phyloP scores from a whole-genome alignment of 2,113 vertebrate genomes.

The Bombycilla garrulus region DNA sequence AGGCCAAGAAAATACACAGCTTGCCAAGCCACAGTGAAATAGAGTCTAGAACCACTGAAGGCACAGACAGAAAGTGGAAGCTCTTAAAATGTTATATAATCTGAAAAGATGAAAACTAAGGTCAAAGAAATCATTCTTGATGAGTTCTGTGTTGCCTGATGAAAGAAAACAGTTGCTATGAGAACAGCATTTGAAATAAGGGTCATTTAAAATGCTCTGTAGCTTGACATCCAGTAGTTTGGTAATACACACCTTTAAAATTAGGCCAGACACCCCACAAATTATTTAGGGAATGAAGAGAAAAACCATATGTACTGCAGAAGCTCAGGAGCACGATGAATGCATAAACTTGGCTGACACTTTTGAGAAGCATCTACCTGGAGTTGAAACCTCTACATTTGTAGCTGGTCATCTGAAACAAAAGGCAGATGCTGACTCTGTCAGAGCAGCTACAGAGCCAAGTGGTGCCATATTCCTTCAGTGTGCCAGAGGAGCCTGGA shows the following conservation, averaged over 20 bases:
- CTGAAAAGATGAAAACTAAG: neutral
- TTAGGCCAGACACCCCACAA: neutral
- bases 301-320: neutral
- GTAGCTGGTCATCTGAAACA: neutral
- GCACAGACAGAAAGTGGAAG: neutral
- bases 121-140: neutral
- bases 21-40: neutral
- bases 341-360: neutral
- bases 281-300: neutral
- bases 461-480: fast-evolving
- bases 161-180: neutral
- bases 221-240: neutral
- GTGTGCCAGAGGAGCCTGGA: fast-evolving
- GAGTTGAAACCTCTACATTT: neutral
- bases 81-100: neutral
- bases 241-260: neutral
- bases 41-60: neutral
- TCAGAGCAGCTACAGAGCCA: neutral
- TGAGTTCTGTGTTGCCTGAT: neutral
- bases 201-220: neutral
- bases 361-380: neutral
- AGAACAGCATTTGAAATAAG: neutral
- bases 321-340: neutral
- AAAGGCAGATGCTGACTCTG: neutral
- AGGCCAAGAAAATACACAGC: neutral